A percentile compares a stretch with the other conserved stretches of the same genome.
Conservation (phyloP, 2,113 vertebrate genomes). For the Geococcyx californianus region DNA sequence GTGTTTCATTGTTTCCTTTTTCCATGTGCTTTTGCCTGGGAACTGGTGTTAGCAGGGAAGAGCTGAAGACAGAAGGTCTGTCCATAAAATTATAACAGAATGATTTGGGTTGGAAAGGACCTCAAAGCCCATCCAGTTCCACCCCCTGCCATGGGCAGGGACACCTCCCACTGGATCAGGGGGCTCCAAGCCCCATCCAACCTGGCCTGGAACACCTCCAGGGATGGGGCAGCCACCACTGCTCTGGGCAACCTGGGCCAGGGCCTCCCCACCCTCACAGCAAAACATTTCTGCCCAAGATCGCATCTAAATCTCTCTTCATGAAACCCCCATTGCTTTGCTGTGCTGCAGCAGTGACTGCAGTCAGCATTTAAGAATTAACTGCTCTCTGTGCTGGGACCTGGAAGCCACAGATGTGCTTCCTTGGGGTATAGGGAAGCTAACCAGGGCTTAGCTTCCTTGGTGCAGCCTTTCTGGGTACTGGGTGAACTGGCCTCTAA, state of each 20-base stretch:
- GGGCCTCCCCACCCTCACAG: too few species aligned
- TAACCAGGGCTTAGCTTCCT: background rate
- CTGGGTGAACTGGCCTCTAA: background rate
- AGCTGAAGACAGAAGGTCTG: background rate
- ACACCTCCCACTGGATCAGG: too few species aligned
- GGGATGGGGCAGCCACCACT: too few species aligned
- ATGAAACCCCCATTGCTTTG: background rate
- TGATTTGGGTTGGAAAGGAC: too few species aligned
- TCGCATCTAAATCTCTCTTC: too few species aligned
- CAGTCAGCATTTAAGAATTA: background rate
- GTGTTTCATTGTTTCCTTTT: background rate
- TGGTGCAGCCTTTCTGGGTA: too few species aligned
- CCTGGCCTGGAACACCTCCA: too few species aligned
- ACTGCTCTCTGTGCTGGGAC: background rate
- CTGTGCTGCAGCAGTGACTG: background rate
- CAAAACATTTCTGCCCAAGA: too few species aligned
- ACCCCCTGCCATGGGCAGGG: too few species aligned
- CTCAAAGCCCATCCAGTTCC: too few species aligned
- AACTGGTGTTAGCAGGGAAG: background rate
- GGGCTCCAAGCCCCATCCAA: too few species aligned
- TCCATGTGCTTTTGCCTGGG: rapidly evolving
- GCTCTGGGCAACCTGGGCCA: too few species aligned
- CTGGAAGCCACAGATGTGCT: background rate
- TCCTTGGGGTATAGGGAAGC: background rate
- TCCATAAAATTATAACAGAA: background rate